A percentile compares a stretch with the other conserved stretches of the same genome.
Evolutionary conservation across 2,113 vertebrate species (phyloP).

Genomic region (Lipophrys pholis): DNA sequence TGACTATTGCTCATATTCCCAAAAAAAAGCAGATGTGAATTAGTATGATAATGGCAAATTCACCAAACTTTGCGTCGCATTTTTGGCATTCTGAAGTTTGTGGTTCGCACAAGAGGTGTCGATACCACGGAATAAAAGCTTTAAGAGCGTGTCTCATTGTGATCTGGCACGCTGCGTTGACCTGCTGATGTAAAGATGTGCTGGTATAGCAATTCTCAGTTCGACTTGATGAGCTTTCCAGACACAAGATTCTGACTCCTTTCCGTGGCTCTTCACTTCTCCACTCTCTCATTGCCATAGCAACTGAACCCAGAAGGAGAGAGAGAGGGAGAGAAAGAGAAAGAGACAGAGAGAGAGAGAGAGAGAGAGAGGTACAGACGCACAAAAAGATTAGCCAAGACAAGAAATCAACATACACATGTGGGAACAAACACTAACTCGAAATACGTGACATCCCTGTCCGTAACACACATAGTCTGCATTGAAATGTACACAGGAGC

Average conservation of each 20-base stretch:
- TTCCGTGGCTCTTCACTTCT: constrained; percentile 70
- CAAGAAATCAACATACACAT: constrained; percentile 60
- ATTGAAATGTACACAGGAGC: constrained; percentile 32
- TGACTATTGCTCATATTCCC: background rate
- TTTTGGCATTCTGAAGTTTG: background rate
- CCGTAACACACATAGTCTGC: constrained; percentile 1
- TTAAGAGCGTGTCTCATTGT: background rate
- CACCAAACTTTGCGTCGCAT: background rate
- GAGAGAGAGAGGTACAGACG: constrained; percentile 60
- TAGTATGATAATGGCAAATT: background rate
- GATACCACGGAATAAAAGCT: too few species aligned
- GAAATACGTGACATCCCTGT: constrained; percentile 10
- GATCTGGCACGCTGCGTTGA: constrained; percentile 10
- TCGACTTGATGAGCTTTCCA: constrained; percentile 72
- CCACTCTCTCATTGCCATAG: constrained; percentile 78
- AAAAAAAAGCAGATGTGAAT: constrained; percentile 1
- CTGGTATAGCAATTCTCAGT: constrained; percentile 43
- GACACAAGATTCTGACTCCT: constrained; percentile 75
- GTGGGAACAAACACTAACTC: constrained; percentile 17
- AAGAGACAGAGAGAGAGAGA: constrained; percentile 65
- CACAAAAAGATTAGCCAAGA: constrained; percentile 74
- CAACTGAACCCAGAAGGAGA: constrained; percentile 80
- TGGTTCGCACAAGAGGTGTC: background rate
- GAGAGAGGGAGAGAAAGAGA: constrained; percentile 59
- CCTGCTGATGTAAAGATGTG: constrained; percentile 33